Evolutionary conservation across 2,797 vertebrate species (phyloP), one percentile per base, ranked within the genome.

Genomic region (Amazona finschi): DNA sequence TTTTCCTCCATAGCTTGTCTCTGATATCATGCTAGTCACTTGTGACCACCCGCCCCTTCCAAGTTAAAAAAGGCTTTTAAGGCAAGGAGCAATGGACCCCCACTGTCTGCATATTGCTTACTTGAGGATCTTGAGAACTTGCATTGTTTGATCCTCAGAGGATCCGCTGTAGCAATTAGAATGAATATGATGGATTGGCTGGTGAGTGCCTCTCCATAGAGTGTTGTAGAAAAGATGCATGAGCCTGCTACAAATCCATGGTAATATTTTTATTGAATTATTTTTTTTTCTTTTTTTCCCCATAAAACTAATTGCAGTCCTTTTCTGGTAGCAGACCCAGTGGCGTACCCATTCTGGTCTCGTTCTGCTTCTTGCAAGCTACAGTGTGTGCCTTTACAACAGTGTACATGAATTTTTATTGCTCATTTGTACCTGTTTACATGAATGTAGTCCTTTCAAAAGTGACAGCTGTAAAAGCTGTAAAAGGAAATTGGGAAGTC

Each of bases 51-150:
- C 31, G 11, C 3, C 14, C 15, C 12, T 27, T 7, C 50, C 27
- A 20, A 3, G 18, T 43, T 41, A 2, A 50, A 38, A 38, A 49
- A n/a, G 7, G 10, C 20, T 69, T 53, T 57, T 66, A 39, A 28
- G 30, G 21, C 38, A 36, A 38, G 38, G 24, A 61, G 21, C 0
- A 0, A 14, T 55, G 30, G 24, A 31, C 28, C 52, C 12, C 7
- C 0, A 1, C 25, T 50, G 13, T 50, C 31, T 14, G 11, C 7
- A 1, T 22, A 19, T 47, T 65, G 21, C 3, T 57, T 8, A 25
- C 15, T 41, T 78, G 7, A 84, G 33, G 16, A 15, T 64, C 22
- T 67, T 46, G n/a, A n/a, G n/a, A n/a, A n/a, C n/a, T 6, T 24
- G 38, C 38, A 36, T 69, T 5, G 1, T 33, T 46, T n/a, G 33